Percentiles rank a stretch among this genome's conserved stretches.
These are phyloP conservation scores for Melikaiella ostensackeni DNA, from an alignment of 2,888 invertebrate genomes.

Conservation along the genomic window DNA sequence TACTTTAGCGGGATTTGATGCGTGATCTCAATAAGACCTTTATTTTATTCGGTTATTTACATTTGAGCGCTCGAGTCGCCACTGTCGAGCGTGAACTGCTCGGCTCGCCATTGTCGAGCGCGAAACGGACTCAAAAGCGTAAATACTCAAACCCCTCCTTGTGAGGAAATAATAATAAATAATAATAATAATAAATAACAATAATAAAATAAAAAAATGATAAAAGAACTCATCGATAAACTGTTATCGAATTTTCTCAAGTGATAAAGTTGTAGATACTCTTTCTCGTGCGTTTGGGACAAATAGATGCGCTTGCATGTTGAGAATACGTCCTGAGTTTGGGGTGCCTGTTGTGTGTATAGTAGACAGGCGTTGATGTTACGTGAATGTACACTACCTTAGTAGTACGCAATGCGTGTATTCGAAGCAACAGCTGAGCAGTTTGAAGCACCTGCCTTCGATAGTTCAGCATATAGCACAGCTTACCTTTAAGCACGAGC, in stretches of 20 bases:
- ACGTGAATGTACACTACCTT: conserved; percentile 42
- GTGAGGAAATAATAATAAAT: no score
- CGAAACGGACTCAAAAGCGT: no score
- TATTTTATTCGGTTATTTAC: no score
- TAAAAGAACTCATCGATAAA: conserved; percentile 42
- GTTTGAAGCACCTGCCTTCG: conserved; percentile 70
- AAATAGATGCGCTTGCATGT: conserved; percentile 30
- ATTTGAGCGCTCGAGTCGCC: no score
- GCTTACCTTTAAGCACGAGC: conserved; percentile 41
- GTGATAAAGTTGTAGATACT: conserved; percentile 18
- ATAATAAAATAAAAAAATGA: no score
- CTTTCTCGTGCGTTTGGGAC: neutral
- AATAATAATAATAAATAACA: no score
- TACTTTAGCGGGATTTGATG: no score
- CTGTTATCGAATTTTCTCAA: conserved; percentile 42
- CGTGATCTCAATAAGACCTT: no score
- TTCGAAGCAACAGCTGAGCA: conserved; percentile 73
- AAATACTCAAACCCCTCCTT: no score
- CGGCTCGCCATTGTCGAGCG: no score
- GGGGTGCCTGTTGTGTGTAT: conserved; percentile 23
- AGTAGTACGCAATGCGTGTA: conserved; percentile 49
- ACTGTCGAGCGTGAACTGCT: no score
- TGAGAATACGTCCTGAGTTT: conserved; percentile 17
- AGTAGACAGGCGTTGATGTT: conserved; percentile 33
- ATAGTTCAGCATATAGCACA: conserved; percentile 63